Evolutionary conservation across 2,888 invertebrate species (phyloP).

Genomic region (Mythimna lalbum): DNA sequence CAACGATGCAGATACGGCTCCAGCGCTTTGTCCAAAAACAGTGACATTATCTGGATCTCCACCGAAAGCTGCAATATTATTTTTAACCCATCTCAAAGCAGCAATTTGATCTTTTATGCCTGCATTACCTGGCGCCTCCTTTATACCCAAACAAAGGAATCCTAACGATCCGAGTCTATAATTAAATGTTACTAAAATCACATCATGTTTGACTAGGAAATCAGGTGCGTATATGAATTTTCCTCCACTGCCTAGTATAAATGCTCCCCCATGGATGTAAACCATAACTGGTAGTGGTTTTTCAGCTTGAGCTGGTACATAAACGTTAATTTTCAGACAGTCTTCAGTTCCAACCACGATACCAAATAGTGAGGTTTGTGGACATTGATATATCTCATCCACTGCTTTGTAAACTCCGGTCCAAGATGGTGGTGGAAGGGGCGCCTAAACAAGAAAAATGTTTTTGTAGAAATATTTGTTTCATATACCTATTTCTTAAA

Average conservation of each 20-base stretch:
- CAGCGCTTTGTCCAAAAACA: conserved; percentile 87
- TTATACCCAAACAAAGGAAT: conserved; percentile 82
- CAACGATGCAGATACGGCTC: conserved; percentile 79
- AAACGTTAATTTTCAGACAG: conserved; percentile 83
- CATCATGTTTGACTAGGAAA: conserved; percentile 80
- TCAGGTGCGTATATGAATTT: conserved; percentile 82
- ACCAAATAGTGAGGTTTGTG: conserved; percentile 73
- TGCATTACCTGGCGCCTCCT: conserved; percentile 86
- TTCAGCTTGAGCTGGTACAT: conserved; percentile 74
- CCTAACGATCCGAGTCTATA: conserved; percentile 85
- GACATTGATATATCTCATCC: conserved; percentile 79
- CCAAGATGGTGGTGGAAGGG: conserved; percentile 83
- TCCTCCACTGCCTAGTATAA: conserved; percentile 81
- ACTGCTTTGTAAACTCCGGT: conserved; percentile 81
- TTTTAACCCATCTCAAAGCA: conserved; percentile 85
- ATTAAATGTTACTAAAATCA: conserved; percentile 85
- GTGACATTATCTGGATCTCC: conserved; percentile 86
- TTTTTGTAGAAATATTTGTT: background rate
- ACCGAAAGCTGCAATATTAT: conserved; percentile 84
- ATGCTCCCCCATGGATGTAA: conserved; percentile 85
- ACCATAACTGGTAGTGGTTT: conserved; percentile 84
- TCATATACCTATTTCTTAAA: no score
- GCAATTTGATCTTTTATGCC: conserved; percentile 86
- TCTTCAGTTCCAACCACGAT: conserved; percentile 81
- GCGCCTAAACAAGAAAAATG: conserved; percentile 74